These are phyloP conservation scores for Dasyprocta punctata DNA, from an alignment of 2,113 vertebrate species.

Conservation along the genomic window DNA sequence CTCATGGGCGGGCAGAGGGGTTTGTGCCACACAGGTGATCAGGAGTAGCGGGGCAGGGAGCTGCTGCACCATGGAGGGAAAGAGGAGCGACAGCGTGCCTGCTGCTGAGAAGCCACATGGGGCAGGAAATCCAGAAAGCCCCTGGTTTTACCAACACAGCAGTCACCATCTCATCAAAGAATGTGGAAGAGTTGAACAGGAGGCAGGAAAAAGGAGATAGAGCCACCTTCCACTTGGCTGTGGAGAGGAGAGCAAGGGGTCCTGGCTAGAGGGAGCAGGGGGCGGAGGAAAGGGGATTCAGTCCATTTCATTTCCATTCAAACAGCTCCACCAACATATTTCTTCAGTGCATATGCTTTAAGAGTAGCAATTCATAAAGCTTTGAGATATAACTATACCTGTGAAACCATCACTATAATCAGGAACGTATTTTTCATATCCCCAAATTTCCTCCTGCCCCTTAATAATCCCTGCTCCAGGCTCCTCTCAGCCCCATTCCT, in stretches of 20 bases:
- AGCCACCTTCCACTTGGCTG: neutral
- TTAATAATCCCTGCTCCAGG: neutral
- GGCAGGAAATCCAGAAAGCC: neutral
- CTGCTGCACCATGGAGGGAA: no score
- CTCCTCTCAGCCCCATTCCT: no score
- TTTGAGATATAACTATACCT: neutral
- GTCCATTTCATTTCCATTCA: neutral
- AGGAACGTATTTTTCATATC: neutral
- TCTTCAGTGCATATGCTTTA: neutral
- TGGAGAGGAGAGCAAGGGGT: neutral
- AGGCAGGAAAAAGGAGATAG: neutral
- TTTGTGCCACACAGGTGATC: neutral
- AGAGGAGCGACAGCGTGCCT: neutral
- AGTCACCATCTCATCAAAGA: neutral
- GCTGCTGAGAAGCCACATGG: neutral
- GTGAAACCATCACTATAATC: neutral
- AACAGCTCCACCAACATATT: neutral
- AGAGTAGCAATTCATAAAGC: neutral
- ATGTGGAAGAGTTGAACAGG: neutral
- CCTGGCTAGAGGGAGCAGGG: neutral
- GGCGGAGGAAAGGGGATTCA: neutral
- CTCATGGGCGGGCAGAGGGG: neutral
- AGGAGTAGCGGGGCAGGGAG: neutral
- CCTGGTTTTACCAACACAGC: neutral
- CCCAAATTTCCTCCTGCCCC: neutral